These are phyloP conservation scores for Hemibagrus guttatus DNA, from an alignment of 2,797 vertebrate species.

Conservation along the genomic window DNA sequence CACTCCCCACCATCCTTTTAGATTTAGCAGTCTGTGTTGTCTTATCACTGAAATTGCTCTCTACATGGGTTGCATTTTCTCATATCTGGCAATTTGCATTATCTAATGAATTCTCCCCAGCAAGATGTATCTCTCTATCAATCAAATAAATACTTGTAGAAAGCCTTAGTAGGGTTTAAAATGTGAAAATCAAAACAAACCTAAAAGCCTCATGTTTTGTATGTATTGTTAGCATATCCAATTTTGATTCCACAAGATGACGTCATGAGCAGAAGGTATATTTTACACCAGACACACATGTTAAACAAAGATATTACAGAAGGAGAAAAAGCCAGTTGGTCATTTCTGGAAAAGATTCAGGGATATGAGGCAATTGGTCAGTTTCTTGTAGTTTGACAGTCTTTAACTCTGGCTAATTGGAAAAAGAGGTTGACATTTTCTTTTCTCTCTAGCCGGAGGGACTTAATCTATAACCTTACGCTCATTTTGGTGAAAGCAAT, in stretches of 20 bases:
- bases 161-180: not conserved
- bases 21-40: not conserved
- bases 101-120: constrained; percentile 43
- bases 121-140: not conserved
- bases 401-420: constrained; percentile 37
- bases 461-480: constrained; percentile 41
- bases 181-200: constrained; percentile 1
- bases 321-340: not conserved
- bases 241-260: no score
- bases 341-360: not conserved
- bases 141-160: not conserved
- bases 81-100: constrained; percentile 42
- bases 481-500: constrained; percentile 37
- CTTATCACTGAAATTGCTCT: constrained; percentile 41
- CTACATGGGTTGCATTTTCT: constrained; percentile 38
- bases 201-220: not conserved
- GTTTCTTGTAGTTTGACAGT: constrained; percentile 8
- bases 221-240: no score
- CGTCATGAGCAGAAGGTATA: no score
- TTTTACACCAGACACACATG: not conserved
- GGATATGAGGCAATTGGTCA: constrained; percentile 10
- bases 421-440: constrained; percentile 26
- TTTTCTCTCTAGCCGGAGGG: constrained; percentile 24
- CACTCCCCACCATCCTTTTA: not conserved
- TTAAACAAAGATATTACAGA: not conserved